Conservation (phyloP, 2,888 invertebrate genomes). For the Anthophora plumipes region DNA sequence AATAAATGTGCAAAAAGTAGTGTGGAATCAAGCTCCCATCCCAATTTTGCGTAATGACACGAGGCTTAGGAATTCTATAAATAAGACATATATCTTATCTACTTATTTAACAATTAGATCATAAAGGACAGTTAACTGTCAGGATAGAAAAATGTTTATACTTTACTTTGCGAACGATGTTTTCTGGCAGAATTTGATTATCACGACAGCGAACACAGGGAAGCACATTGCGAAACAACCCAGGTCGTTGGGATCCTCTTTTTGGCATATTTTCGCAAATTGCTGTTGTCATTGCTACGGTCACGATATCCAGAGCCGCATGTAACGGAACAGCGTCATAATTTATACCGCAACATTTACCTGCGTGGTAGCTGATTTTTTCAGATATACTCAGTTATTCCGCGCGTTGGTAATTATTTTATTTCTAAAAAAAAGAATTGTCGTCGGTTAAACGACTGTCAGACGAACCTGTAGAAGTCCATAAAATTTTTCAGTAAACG, state of each 20-base stretch:
- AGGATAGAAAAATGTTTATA: not conserved
- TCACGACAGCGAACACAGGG: conserved; percentile 2
- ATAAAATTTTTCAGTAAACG: conserved; percentile 55
- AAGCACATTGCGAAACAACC: conserved; percentile 35
- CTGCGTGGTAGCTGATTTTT: conserved; percentile 46
- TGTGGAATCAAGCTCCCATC: no score
- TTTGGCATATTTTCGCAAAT: conserved; percentile 11
- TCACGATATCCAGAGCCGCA: conserved; percentile 51
- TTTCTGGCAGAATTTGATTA: not conserved
- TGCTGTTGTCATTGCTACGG: conserved; percentile 25
- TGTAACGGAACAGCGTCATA: conserved; percentile 54
- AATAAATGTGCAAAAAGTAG: no score
- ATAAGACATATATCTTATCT: no score
- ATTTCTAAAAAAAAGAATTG: not conserved
- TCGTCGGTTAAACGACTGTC: not conserved
- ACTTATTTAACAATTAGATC: no score
- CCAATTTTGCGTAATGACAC: no score
- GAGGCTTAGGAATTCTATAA: no score
- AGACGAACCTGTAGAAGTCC: conserved; percentile 48
- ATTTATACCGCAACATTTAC: conserved; percentile 18
- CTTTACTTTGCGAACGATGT: conserved; percentile 36
- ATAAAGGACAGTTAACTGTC: not conserved
- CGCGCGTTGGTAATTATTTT: not conserved
- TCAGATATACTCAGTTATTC: conserved; percentile 2
- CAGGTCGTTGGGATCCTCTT: conserved; percentile 7